A percentile compares a stretch with the other conserved stretches of the same genome.
phyloP scores from a whole-genome alignment of 2,888 invertebrate genomes.

The Dastarcus helophoroides region DNA sequence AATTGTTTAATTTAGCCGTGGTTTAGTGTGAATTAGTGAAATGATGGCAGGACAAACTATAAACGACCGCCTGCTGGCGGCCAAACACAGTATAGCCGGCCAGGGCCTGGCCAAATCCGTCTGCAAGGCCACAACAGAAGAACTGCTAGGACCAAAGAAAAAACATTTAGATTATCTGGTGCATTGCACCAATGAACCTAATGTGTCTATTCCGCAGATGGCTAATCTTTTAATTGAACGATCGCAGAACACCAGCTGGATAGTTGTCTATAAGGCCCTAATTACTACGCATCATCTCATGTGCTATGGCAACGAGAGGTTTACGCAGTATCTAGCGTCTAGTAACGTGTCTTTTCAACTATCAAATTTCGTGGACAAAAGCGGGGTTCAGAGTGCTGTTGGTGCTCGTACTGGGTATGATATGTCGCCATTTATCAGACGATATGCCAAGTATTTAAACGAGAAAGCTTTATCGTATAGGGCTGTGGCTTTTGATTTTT shows the following conservation, averaged over 20 bases:
- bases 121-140: constrained; percentile 99
- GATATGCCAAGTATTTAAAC: constrained; percentile 98
- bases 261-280: constrained; percentile 96
- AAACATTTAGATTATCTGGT: constrained; percentile 99
- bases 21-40: too few relatives aligned
- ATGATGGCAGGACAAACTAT: constrained; percentile 94
- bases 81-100: constrained; percentile 97
- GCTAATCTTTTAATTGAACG: constrained; percentile 97
- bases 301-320: constrained; percentile 99
- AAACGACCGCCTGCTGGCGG: constrained; percentile 95
- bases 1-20: too few relatives aligned
- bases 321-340: constrained; percentile 98
- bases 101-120: constrained; percentile 99
- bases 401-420: constrained; percentile 73
- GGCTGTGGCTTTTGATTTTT: constrained; percentile 98
- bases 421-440: constrained; percentile 98
- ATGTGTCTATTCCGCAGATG: constrained; percentile 98
- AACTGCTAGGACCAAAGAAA: constrained; percentile 99
- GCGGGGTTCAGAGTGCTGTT: constrained; percentile 85
- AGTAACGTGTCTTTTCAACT: constrained; percentile 99
- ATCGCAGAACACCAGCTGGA: constrained; percentile 97
- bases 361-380: constrained; percentile 95
- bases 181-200: constrained; percentile 99
- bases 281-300: constrained; percentile 98
- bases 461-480: constrained; percentile 98